Evolutionary conservation across 1,140 invertebrate species (phyloP).

Genomic region (Idris sp.): DNA sequence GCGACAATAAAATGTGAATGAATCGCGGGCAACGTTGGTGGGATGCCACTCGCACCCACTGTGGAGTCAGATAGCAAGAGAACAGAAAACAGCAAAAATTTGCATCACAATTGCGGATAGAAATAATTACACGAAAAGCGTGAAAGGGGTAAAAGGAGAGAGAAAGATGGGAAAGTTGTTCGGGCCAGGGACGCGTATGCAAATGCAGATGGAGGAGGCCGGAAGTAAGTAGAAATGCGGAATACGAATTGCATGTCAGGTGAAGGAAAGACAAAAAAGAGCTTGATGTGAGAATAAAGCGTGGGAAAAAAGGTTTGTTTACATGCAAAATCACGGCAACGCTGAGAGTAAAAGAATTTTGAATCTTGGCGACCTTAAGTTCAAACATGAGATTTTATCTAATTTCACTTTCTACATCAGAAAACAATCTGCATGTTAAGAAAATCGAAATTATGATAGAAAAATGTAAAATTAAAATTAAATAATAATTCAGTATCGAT

Average conservation of each 20-base stretch:
- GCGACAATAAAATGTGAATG: constrained; percentile 66
- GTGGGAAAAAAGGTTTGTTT: constrained; percentile 38
- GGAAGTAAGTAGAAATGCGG: constrained; percentile 59
- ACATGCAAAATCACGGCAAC: constrained; percentile 37
- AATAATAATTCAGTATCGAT: too few relatives aligned
- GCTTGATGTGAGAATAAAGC: constrained; percentile 33
- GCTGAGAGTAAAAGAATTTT: constrained; percentile 34
- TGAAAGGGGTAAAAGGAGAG: constrained; percentile 59
- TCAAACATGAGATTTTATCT: too few relatives aligned
- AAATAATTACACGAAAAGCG: constrained; percentile 76
- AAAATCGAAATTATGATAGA: too few relatives aligned
- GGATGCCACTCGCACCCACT: constrained; percentile 38
- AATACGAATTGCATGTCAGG: constrained; percentile 37
- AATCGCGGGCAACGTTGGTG: constrained; percentile 49
- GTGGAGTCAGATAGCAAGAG: constrained; percentile 46
- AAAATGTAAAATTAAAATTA: too few relatives aligned
- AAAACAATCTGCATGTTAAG: too few relatives aligned
- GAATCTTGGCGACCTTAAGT: constrained; percentile 27
- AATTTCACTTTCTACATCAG: too few relatives aligned
- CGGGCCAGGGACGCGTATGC: constrained; percentile 66
- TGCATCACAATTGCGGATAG: constrained; percentile 76
- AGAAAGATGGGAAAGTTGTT: constrained; percentile 39
- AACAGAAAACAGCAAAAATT: constrained; percentile 74
- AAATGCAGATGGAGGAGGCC: constrained; percentile 70
- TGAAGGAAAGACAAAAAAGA: constrained; percentile 26